A percentile compares a stretch with the other conserved stretches of the same genome.
phyloP scores from a whole-genome alignment of 2,797 vertebrate species.

The Thripadectes ignobilis region DNA sequence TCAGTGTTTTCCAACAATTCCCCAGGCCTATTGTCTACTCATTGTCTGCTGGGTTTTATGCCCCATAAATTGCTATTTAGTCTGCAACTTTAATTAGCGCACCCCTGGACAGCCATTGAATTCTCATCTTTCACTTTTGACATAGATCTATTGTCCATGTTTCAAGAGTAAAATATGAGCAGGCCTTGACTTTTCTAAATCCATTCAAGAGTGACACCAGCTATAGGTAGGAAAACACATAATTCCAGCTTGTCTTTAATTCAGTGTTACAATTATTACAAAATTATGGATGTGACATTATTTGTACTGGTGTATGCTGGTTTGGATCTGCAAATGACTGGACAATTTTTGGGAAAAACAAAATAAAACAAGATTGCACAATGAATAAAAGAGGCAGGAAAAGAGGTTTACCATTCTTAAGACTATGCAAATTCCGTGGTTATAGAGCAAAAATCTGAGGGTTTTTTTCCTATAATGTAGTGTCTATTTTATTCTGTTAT shows the following conservation, averaged over 20 bases:
- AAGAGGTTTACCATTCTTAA: neutral
- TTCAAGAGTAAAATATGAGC: neutral
- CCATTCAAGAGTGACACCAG: neutral
- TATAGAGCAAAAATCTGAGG: neutral
- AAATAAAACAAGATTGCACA: neutral
- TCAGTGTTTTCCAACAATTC: neutral
- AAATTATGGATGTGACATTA: neutral
- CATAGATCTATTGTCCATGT: neutral
- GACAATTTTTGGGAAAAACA: neutral
- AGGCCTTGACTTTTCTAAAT: neutral
- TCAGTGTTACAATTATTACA: neutral
- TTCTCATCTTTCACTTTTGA: neutral
- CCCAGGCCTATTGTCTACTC: neutral
- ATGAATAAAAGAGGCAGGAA: neutral
- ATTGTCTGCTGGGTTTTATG: neutral
- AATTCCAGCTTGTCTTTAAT: neutral
- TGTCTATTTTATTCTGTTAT: neutral
- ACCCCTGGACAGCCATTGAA: neutral
- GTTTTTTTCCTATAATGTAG: rapidly evolving
- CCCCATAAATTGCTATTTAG: neutral
- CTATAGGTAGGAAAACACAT: neutral
- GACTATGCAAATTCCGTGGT: neutral
- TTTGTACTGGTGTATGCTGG: neutral
- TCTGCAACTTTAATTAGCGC: constrained; percentile 1
- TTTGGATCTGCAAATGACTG: neutral